Evolutionary conservation across 2,888 invertebrate genomes (phyloP).

Genomic region (Microplitis deprimator): DNA sequence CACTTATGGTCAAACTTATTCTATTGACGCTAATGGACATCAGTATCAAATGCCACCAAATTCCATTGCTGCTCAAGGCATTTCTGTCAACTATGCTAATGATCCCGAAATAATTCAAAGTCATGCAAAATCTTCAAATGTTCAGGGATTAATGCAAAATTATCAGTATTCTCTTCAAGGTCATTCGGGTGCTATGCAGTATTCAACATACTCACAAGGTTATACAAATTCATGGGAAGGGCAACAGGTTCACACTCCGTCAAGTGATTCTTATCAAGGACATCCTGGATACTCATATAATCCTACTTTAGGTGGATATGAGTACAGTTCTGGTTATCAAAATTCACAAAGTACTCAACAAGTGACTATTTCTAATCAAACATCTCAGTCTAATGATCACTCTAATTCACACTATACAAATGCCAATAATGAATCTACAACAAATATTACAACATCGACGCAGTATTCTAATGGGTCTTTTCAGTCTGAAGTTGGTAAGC

Average conservation of each 20-base stretch:
- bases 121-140: conserved; percentile 59
- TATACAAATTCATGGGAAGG: conserved; percentile 47
- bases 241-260: conserved; percentile 37
- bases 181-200: conserved; percentile 42
- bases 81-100: conserved; percentile 44
- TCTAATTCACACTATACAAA: conserved; percentile 60
- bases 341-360: conserved; percentile 61
- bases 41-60: conserved; percentile 64
- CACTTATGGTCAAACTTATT: conserved; percentile 54
- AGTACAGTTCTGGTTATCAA: conserved; percentile 78
- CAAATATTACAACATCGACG: conserved; percentile 63
- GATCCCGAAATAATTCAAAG: conserved; percentile 65
- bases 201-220: conserved; percentile 53
- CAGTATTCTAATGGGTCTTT: conserved; percentile 47
- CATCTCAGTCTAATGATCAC: conserved; percentile 6
- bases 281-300: conserved; percentile 79
- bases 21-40: conserved; percentile 56
- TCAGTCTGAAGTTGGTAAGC: conserved; percentile 42
- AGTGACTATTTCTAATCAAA: conserved; percentile 3
- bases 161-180: conserved; percentile 54
- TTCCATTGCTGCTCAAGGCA: conserved; percentile 44
- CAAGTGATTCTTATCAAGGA: conserved; percentile 68
- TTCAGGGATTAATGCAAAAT: conserved; percentile 53
- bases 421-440: conserved; percentile 59
- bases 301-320: conserved; percentile 74